Evolutionary conservation across 2,113 vertebrate genomes (phyloP).

Genomic region (Scomber japonicus): DNA sequence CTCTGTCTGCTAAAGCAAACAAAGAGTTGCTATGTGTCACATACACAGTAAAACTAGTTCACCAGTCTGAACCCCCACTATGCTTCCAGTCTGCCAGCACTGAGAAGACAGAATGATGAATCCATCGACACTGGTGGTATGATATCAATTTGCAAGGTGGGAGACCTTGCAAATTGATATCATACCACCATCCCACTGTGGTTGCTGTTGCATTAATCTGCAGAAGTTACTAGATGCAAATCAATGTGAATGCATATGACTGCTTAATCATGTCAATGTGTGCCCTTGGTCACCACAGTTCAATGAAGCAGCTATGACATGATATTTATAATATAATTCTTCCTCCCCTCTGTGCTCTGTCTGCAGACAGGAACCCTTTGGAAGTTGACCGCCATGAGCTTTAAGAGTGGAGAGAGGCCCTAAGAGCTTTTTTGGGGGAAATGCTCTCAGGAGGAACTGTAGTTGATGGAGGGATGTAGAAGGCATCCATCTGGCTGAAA

Average conservation of each 20-base stretch:
- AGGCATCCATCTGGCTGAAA: background rate
- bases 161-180: slow-evolving; percentile 60
- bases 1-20: slow-evolving; percentile 57
- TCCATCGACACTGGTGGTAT: background rate
- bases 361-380: slow-evolving; percentile 36
- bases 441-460: slow-evolving; percentile 12
- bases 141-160: too few species aligned
- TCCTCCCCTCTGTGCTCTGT: background rate
- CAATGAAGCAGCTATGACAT: slow-evolving; percentile 35
- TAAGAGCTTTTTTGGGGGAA: slow-evolving; percentile 19
- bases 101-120: slow-evolving; percentile 46
- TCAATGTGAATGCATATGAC: slow-evolving; percentile 1
- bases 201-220: slow-evolving; percentile 2
- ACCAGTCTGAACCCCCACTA: slow-evolving; percentile 33
- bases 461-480: background rate
- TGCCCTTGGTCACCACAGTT: background rate
- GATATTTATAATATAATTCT: slow-evolving; percentile 9
- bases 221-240: background rate
- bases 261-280: background rate
- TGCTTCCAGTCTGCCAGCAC: slow-evolving; percentile 31
- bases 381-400: slow-evolving; percentile 26
- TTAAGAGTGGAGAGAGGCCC: slow-evolving; percentile 15
- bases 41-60: slow-evolving; percentile 24
- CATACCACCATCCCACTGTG: slow-evolving; percentile 69
- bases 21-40: slow-evolving; percentile 63